These are phyloP conservation scores for Agrypnus murinus DNA, from an alignment of 2,888 invertebrate genomes.

Conservation along the genomic window DNA sequence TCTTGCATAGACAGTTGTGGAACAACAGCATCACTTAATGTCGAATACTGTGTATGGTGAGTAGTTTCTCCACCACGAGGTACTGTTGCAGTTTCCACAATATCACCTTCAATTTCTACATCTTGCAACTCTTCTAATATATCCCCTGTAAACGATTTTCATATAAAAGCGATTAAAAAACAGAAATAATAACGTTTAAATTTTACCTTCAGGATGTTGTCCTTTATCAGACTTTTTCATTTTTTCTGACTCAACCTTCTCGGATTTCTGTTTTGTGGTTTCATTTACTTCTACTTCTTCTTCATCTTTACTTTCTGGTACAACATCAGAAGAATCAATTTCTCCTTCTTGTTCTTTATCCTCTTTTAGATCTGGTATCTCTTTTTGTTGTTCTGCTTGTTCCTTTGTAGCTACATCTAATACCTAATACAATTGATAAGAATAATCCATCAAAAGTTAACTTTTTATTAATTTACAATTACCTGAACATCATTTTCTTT, in stretches of 20 bases:
- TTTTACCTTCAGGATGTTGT: slow-evolving; percentile 66
- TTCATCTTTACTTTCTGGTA: slow-evolving; percentile 63
- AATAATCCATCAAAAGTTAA: not conserved
- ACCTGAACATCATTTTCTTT: slow-evolving; percentile 83
- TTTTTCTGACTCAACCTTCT: slow-evolving; percentile 71
- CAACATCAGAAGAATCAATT: slow-evolving; percentile 74
- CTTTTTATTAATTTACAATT: slow-evolving; percentile 1
- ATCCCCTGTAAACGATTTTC: slow-evolving; percentile 59
- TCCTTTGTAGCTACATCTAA: slow-evolving; percentile 88
- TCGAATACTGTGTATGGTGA: slow-evolving; percentile 79
- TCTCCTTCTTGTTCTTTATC: slow-evolving; percentile 75
- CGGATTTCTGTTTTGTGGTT: slow-evolving; percentile 68
- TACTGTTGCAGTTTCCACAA: slow-evolving; percentile 79
- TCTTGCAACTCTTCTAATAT: slow-evolving; percentile 68
- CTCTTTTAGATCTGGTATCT: slow-evolving; percentile 77
- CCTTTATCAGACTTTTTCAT: slow-evolving; percentile 72
- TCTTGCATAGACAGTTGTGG: slow-evolving; percentile 65
- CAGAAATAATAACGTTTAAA: not conserved
- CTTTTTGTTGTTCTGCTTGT: slow-evolving; percentile 77
- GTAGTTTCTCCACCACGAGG: slow-evolving; percentile 82
- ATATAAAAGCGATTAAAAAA: not conserved
- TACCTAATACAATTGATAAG: slow-evolving; percentile 67
- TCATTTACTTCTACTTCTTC: slow-evolving; percentile 66
- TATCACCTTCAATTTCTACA: slow-evolving; percentile 84
- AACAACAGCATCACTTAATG: slow-evolving; percentile 56